These are phyloP conservation scores for Drosophila quinaria DNA, from an alignment of 2,888 invertebrate species.

Conservation along the genomic window DNA sequence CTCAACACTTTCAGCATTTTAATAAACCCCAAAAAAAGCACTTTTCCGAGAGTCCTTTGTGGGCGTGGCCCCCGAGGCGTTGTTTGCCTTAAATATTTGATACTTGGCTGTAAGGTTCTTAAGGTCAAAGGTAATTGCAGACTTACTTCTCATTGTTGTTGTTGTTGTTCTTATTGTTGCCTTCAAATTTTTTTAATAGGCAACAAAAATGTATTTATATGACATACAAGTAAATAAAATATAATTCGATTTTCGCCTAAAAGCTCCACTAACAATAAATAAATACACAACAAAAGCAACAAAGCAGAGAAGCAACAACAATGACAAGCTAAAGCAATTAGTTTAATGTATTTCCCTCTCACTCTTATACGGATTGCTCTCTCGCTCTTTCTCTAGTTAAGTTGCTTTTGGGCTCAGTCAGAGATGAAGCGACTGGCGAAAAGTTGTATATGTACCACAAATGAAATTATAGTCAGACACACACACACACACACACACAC, in stretches of 20 bases:
- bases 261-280: constrained; percentile 60
- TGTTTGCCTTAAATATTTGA: constrained; percentile 58
- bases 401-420: constrained; percentile 36
- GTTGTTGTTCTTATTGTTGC: constrained; percentile 5
- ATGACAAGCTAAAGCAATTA: constrained; percentile 81
- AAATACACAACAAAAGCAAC: constrained; percentile 39
- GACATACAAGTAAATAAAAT: constrained; percentile 74
- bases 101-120: constrained; percentile 25
- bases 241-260: constrained; percentile 67
- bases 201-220: constrained; percentile 31
- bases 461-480: constrained; percentile 75
- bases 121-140: constrained; percentile 64
- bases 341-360: constrained; percentile 73
- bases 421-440: constrained; percentile 68
- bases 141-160: constrained; percentile 16
- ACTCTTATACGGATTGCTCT: not conserved
- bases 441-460: constrained; percentile 80
- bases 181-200: constrained; percentile 44
- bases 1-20: constrained; percentile 59
- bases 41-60: constrained; percentile 29
- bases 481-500: constrained; percentile 32
- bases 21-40: constrained; percentile 51
- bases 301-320: constrained; percentile 45
- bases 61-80: constrained; percentile 29
- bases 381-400: constrained; percentile 3